Base-by-base conservation (phyloP, 23 tunicate genomes). In the Trididemnum nubilum region DNA sequence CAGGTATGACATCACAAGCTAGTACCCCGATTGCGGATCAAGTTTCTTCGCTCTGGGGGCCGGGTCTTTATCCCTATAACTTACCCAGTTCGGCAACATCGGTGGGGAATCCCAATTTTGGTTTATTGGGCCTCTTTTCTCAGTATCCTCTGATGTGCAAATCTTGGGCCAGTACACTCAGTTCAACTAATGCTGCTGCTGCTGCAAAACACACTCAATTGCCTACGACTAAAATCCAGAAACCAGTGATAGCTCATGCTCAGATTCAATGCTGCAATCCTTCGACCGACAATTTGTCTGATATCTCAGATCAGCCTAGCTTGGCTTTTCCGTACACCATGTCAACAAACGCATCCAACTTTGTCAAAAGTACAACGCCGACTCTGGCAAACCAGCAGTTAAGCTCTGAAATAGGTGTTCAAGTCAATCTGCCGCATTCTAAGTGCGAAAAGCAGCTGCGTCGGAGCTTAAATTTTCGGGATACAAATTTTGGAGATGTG, bases 211-310 rank as follows among this genome's bases (percentile, higher is more conserved):
- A 38, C 9, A 2, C 51, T 27, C 63, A 29, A 4, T 29, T 35
- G 1, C n/a, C 61, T 34, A 36, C 33, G 0, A 35, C 30, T 9
- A 70, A 70, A 37, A 21, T 35, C 3, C 34, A 28, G 32, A 80
- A 71, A 36, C 80, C 87, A 28, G 1, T 24, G 4, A 79, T 80
- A 60, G 85, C 87, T 1, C 82, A 90, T 49, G 95, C 87, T 2
- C 95, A 90, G 40, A 65, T 90, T 21, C 95, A 90, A 80, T 90
- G 95, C 71, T 66, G 79, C 81, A 90, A 90, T 51, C 95, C 95
- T 2, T 67, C 79, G 27, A 75, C 82, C 9, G 86, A 74, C 21
- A 82, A 87, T 38, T 21, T 72, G 2, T 33, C 77, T 23, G 36
- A 27, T 29, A 32, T 87, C 23, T 64, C 91, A n/a, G 36, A 60